A percentile compares a stretch with the other conserved stretches of the same genome.
Conservation (phyloP, 2,888 invertebrate genomes). For the Microplitis deprimator region DNA sequence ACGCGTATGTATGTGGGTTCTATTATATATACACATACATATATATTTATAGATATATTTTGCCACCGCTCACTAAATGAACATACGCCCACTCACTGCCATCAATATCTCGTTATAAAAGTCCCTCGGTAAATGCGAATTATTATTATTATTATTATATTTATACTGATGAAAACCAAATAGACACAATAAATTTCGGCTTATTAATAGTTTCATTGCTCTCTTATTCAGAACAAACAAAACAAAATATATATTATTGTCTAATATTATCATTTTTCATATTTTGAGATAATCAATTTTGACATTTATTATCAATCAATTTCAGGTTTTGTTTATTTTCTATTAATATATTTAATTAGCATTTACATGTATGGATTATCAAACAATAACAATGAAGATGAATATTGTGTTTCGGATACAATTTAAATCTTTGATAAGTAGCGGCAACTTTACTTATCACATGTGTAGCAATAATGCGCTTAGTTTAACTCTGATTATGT, state of each 20-base stretch:
- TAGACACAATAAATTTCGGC: background rate
- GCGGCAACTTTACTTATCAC: background rate
- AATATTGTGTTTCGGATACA: background rate
- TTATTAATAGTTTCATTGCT: background rate
- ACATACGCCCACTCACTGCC: slow-evolving; percentile 38
- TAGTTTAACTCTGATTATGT: slow-evolving; percentile 1
- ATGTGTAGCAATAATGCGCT: background rate
- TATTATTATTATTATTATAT: slow-evolving; percentile 9
- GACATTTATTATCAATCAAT: background rate
- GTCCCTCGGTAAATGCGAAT: slow-evolving; percentile 11
- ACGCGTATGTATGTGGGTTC: background rate
- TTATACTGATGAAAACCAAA: background rate
- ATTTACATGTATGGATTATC: background rate
- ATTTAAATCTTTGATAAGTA: background rate
- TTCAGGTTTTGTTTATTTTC: background rate
- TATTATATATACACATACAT: background rate
- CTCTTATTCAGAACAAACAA: background rate
- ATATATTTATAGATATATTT: background rate
- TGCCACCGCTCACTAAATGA: slow-evolving; percentile 25
- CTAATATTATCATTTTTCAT: background rate
- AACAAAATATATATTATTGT: background rate
- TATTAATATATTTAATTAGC: background rate
- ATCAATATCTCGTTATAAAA: slow-evolving; percentile 36
- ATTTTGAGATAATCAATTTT: background rate
- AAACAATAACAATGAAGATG: background rate